Evolutionary conservation across 2,113 vertebrate species (phyloP), one percentile per base, ranked within the genome.

Genomic region (Corythoichthys intestinalis): DNA sequence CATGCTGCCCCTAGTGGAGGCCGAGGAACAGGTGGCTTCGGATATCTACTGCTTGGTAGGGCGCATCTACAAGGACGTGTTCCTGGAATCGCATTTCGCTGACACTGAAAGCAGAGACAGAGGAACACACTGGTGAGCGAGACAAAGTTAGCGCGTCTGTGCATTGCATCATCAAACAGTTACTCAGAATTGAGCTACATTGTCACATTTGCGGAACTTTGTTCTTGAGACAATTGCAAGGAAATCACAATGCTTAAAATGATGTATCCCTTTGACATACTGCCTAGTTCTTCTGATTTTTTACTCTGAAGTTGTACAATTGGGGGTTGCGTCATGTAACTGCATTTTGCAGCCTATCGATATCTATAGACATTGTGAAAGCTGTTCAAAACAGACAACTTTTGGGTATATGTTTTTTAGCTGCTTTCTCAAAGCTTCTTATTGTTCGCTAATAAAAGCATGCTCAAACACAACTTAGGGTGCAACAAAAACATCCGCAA

Each of bases 21-120:
- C 84, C 9, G 93, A 97, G 74, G 94, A 93, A 57, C 96, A 98
- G 80, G 95, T 96, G 38, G 95, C 97, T 65, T 99, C 97, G 1
- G 97, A 99, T 86, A 94, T 98, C 89, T 98, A 98, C 85, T 99
- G 97, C 83, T 85, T 99, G 13, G 93, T 98, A 74, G 97, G 97
- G 67, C 93, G 97, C 47, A 98, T 99, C 91, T 98, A 98, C 77
- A 98, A 96, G 87, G 97, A 99, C 85, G 94, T 86, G 72, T 99
- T 98, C 90, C 87, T 98, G 86, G 97, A 99, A 82, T 98, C 97
- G 37, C 93, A 95, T 71, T 98, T 97, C 82, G 87, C 62, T 0
- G 93, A 98, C 87, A 93, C 83, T 0, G 85, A 94, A 83, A 98
- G 96, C 88, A 90, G 97, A 78, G 96, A 98, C 89, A 93, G 90